Percentiles rank a stretch among this genome's conserved stretches.
Conservation (phyloP, 2,888 invertebrate genomes). For the Macrosiphum euphorbiae region DNA sequence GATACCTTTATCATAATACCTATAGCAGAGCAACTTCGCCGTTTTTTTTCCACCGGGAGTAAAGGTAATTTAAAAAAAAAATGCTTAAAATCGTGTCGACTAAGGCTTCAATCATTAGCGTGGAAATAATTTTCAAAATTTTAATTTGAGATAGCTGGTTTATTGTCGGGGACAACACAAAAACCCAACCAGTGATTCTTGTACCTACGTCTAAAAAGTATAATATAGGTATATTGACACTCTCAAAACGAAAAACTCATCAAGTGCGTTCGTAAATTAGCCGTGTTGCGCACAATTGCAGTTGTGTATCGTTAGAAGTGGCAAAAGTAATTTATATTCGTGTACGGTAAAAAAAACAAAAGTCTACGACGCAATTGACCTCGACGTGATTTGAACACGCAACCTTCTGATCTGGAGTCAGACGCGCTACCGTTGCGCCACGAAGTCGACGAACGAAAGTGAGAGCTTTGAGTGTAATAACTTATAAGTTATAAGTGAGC, state of each 20-base stretch:
- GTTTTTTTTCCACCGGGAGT: background rate
- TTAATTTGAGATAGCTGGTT: background rate
- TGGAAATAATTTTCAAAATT: background rate
- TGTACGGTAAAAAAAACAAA: background rate
- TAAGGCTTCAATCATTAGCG: background rate
- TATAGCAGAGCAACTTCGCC: background rate
- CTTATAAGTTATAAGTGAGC: background rate
- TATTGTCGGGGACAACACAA: background rate
- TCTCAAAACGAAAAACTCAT: background rate
- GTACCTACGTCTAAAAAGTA: background rate
- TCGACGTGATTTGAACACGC: constrained; percentile 98
- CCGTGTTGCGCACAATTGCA: background rate
- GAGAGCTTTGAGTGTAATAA: background rate
- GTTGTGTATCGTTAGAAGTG: background rate
- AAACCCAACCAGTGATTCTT: background rate
- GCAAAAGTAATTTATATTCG: background rate
- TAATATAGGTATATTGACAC: background rate
- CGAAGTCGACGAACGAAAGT: constrained; percentile 70
- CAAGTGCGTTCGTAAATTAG: background rate
- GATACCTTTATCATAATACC: too few relatives aligned
- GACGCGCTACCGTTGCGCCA: constrained; percentile 98
- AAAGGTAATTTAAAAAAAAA: background rate
- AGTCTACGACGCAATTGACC: constrained; percentile 75
- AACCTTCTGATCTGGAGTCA: constrained; percentile 99
- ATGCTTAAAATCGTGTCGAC: too few relatives aligned